phyloP scores from a whole-genome alignment of 92 coral and sea anemone genomes.

The Porites evermanni region DNA sequence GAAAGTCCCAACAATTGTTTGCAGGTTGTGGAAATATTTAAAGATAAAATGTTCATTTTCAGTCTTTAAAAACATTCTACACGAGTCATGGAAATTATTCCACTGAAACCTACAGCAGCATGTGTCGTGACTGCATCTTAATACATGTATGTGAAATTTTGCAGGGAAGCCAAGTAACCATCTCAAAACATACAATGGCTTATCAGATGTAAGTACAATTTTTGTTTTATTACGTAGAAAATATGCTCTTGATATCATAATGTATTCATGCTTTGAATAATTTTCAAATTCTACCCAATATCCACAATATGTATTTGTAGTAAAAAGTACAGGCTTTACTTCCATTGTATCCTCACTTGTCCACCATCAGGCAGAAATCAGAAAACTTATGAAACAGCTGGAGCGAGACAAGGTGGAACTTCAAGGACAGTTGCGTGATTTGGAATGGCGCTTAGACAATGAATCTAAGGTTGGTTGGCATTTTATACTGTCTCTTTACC shows the following conservation, averaged over 20 bases:
- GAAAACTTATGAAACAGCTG: slow-evolving; percentile 90
- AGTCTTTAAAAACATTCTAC: too few species aligned
- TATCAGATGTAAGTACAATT: slow-evolving; percentile 89
- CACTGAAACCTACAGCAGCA: too few species aligned
- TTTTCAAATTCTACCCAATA: too few species aligned
- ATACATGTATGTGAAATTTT: not conserved
- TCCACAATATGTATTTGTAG: not conserved
- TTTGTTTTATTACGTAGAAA: too few species aligned
- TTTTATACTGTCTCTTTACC: not conserved
- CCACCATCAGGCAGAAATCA: slow-evolving; percentile 80
- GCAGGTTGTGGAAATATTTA: too few species aligned
- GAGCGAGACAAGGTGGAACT: slow-evolving; percentile 91
- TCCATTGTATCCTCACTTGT: not conserved
- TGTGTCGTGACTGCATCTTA: not conserved
- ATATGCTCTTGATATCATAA: too few species aligned
- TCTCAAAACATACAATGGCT: slow-evolving; percentile 81
- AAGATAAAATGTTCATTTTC: too few species aligned
- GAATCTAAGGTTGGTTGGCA: slow-evolving; percentile 87
- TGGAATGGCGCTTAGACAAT: slow-evolving; percentile 98
- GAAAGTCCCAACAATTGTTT: too few species aligned
- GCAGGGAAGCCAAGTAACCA: slow-evolving; percentile 82
- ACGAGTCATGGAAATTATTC: too few species aligned
- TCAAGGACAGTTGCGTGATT: slow-evolving; percentile 92
- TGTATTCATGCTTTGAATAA: too few species aligned
- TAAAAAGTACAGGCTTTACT: not conserved